These are phyloP conservation scores for Malurus splendens DNA, from an alignment of 2,797 vertebrate genomes.

Conservation along the genomic window DNA sequence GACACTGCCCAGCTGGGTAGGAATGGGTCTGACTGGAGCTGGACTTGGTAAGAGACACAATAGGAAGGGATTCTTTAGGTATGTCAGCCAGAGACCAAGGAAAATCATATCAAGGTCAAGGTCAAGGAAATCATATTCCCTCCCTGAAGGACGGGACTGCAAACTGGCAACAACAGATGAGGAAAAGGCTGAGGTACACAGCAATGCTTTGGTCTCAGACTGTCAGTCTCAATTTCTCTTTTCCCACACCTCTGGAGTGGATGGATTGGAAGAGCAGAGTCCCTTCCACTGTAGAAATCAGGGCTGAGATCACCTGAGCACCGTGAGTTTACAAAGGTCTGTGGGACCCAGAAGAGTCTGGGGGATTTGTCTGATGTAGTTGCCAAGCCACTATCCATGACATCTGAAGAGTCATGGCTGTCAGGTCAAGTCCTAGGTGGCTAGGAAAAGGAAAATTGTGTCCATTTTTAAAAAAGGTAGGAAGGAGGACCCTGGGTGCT, in stretches of 20 bases:
- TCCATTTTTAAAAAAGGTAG: background rate
- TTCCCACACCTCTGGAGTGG: background rate
- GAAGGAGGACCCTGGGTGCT: background rate
- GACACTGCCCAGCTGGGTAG: accelerated
- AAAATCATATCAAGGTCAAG: no score
- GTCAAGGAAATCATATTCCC: background rate
- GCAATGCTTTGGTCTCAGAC: background rate
- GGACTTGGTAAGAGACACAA: accelerated
- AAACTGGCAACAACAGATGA: background rate
- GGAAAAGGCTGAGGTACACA: background rate
- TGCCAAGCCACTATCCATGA: background rate
- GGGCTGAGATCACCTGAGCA: background rate
- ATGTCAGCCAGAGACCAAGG: background rate
- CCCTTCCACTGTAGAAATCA: background rate
- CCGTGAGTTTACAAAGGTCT: background rate
- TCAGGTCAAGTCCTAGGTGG: background rate
- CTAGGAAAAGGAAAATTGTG: background rate
- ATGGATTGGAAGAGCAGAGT: background rate
- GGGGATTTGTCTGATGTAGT: background rate
- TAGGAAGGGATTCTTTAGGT: background rate
- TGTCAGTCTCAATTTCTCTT: background rate
- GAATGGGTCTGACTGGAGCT: accelerated
- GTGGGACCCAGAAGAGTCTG: background rate
- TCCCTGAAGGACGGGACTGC: background rate
- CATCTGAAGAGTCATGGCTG: background rate